Percentiles rank a stretch among this genome's conserved stretches.
These are phyloP conservation scores for Serrognathus titanus DNA, from an alignment of 2,888 invertebrate species.

Conservation along the genomic window DNA sequence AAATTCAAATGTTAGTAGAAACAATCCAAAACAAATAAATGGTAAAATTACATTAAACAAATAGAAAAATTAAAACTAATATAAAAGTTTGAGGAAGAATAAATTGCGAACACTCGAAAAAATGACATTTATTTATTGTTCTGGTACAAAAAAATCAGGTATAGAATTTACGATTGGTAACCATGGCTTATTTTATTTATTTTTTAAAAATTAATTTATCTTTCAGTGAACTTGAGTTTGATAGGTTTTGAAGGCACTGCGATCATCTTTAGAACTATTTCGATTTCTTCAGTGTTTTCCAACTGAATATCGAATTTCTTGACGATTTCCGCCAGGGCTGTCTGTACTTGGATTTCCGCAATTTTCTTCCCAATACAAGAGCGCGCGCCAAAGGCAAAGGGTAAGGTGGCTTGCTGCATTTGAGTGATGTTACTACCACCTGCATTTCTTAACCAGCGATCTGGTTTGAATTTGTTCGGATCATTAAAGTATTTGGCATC, in stretches of 20 bases:
- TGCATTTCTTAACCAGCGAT: slow-evolving; percentile 70
- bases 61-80: no score
- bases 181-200: no score
- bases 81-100: no score
- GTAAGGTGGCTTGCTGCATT: slow-evolving; percentile 65
- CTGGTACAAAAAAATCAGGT: no score
- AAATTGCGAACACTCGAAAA: no score
- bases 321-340: slow-evolving; percentile 59
- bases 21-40: no score
- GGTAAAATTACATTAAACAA: no score
- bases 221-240: slow-evolving; percentile 40
- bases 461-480: slow-evolving; percentile 68
- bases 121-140: no score
- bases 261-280: slow-evolving; percentile 59
- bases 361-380: slow-evolving; percentile 81
- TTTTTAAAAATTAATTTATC: no score
- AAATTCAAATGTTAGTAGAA: no score
- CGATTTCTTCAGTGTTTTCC: slow-evolving; percentile 51
- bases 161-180: no score
- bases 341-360: slow-evolving; percentile 71
- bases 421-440: slow-evolving; percentile 29
- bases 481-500: slow-evolving; percentile 65
- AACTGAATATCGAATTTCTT: slow-evolving; percentile 53
- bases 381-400: slow-evolving; percentile 79
- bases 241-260: slow-evolving; percentile 57